These are phyloP conservation scores for Leptobrachium ailaonicum DNA, from an alignment of 2,113 vertebrate species.

Conservation along the genomic window DNA sequence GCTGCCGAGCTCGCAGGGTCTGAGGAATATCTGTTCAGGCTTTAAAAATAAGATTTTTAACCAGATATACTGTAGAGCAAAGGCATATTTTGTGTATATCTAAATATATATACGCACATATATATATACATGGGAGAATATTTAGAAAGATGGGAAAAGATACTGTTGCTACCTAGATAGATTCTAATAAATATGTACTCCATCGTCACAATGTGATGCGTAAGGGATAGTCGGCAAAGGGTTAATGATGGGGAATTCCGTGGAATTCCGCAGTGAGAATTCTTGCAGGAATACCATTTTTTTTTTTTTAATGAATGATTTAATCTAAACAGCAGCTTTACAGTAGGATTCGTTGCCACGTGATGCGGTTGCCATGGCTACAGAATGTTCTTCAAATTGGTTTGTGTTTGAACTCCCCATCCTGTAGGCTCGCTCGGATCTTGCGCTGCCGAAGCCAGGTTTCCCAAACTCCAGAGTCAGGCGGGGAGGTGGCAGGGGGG, in stretches of 20 bases:
- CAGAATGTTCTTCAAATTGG: conserved; percentile 65
- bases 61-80: no score
- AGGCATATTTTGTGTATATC: no score
- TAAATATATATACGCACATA: no score
- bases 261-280: conserved; percentile 37
- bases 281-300: conserved; percentile 50
- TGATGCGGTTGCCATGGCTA: conserved; percentile 76
- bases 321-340: conserved; percentile 64
- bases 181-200: no score
- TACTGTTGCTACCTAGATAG: no score
- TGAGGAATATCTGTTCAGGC: no score
- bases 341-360: conserved; percentile 54
- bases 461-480: conserved; percentile 14
- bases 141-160: no score
- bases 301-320: conserved; percentile 47
- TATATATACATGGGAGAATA: no score
- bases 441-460: conserved; percentile 6
- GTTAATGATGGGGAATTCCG: conserved; percentile 42
- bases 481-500: conserved; percentile 2
- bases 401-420: conserved; percentile 45
- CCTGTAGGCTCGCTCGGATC: conserved; percentile 14
- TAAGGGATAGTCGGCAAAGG: not conserved
- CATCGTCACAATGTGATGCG: no score
- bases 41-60: no score
- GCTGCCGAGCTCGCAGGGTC: no score